Evolutionary conservation across 2,797 vertebrate species (phyloP).

Genomic region (Oreochromis mossambicus): DNA sequence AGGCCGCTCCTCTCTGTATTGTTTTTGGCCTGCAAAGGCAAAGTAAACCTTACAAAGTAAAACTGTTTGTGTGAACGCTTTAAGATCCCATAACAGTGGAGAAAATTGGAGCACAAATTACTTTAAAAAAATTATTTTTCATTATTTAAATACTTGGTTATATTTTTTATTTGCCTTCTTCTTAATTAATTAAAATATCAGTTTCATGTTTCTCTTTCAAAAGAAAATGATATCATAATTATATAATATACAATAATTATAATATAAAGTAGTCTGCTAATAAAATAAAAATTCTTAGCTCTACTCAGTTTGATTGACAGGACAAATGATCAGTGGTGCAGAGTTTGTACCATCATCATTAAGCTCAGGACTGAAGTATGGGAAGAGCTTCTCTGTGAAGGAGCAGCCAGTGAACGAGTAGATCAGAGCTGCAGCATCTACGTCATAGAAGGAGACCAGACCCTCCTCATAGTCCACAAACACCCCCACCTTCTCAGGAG

Average conservation of each 20-base stretch:
- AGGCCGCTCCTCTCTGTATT: not conserved
- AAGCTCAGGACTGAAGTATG: rapidly evolving
- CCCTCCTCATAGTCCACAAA: not conserved
- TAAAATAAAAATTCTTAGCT: not conserved
- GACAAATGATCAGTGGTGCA: not conserved
- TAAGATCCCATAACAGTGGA: not conserved
- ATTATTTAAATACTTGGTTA: not conserved
- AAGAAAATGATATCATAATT: not conserved
- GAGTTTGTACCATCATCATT: not conserved
- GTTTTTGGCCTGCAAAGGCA: not conserved
- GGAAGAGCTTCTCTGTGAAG: rapidly evolving
- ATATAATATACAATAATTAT: not conserved
- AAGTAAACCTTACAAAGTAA: not conserved
- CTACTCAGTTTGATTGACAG: not conserved
- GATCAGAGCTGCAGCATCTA: not conserved
- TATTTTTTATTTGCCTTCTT: not conserved
- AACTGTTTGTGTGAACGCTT: not conserved
- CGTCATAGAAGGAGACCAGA: not conserved
- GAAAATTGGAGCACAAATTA: not conserved
- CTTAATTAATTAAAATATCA: not conserved
- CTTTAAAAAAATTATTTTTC: not conserved
- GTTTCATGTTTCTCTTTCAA: not conserved
- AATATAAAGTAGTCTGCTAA: not conserved
- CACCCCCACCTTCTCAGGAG: rapidly evolving
- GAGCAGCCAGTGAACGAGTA: not conserved